Evolutionary conservation across 2,888 invertebrate species (phyloP).

Genomic region (Drosophila prolongata): DNA sequence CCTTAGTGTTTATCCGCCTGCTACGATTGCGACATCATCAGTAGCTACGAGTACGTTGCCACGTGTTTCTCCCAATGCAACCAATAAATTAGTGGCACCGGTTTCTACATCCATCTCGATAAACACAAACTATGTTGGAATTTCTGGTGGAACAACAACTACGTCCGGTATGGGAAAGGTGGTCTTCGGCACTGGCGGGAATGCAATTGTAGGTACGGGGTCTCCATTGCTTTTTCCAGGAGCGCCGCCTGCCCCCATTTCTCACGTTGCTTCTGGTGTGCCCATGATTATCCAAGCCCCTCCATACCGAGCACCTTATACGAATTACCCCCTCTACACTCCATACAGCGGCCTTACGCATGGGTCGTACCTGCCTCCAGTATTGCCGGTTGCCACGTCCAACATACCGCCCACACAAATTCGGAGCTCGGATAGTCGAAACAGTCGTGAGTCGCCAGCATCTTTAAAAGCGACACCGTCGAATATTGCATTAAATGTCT

Average conservation of each 20-base stretch:
- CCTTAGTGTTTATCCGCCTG: conserved; percentile 51
- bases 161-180: conserved; percentile 48
- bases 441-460: conserved; percentile 76
- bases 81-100: conserved; percentile 48
- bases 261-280: conserved; percentile 71
- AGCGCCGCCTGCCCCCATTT: conserved; percentile 58
- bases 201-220: conserved; percentile 31
- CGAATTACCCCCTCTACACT: conserved; percentile 88
- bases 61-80: conserved; percentile 49
- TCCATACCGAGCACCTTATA: conserved; percentile 83
- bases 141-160: conserved; percentile 29
- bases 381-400: conserved; percentile 86
- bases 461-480: conserved; percentile 51
- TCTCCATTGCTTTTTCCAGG: conserved; percentile 63
- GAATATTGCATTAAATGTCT: conserved; percentile 24
- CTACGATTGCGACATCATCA: conserved; percentile 31
- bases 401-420: conserved; percentile 88
- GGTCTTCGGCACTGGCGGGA: conserved; percentile 54
- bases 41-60: conserved; percentile 44
- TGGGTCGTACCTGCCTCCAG: conserved; percentile 89
- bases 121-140: conserved; percentile 35
- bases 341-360: conserved; percentile 92
- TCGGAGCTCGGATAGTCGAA: conserved; percentile 85
- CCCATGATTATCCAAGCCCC: conserved; percentile 82
- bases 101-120: conserved; percentile 31